Evolutionary conservation across 2,113 vertebrate genomes (phyloP).

Genomic region (Ciconia maguari): DNA sequence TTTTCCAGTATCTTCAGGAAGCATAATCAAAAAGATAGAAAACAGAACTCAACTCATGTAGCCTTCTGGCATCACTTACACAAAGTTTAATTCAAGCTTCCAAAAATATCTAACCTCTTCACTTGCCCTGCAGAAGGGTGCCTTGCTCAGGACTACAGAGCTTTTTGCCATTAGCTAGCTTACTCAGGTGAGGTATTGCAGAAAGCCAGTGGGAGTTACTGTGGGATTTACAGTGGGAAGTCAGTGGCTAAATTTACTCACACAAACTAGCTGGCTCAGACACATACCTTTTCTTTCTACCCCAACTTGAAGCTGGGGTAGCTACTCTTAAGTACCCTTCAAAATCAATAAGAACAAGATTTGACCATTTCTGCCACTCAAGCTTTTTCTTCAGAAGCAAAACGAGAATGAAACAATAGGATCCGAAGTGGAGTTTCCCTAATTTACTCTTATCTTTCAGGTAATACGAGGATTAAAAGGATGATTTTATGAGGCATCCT

Average conservation of each 20-base stretch:
- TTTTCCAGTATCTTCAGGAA: neutral
- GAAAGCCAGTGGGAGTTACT: neutral
- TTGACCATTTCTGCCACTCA: conserved; percentile 26
- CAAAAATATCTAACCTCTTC: neutral
- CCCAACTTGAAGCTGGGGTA: neutral
- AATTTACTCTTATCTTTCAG: conserved; percentile 1
- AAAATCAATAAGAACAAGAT: conserved; percentile 4
- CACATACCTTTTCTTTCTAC: neutral
- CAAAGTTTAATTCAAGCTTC: neutral
- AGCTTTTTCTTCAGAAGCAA: neutral
- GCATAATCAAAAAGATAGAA: neutral
- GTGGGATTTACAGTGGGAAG: neutral
- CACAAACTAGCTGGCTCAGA: neutral
- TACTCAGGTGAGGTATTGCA: neutral
- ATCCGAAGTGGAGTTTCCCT: neutral
- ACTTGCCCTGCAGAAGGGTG: neutral
- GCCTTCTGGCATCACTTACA: neutral
- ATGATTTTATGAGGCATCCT: conserved; percentile 27
- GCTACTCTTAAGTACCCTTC: neutral
- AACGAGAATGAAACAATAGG: neutral
- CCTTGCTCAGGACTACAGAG: neutral
- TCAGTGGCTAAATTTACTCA: neutral
- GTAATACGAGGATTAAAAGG: conserved; percentile 17
- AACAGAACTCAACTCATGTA: neutral
- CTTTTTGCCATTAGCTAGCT: neutral